phyloP scores from a whole-genome alignment of 2,113 vertebrate species.

The Sciurus niger region DNA sequence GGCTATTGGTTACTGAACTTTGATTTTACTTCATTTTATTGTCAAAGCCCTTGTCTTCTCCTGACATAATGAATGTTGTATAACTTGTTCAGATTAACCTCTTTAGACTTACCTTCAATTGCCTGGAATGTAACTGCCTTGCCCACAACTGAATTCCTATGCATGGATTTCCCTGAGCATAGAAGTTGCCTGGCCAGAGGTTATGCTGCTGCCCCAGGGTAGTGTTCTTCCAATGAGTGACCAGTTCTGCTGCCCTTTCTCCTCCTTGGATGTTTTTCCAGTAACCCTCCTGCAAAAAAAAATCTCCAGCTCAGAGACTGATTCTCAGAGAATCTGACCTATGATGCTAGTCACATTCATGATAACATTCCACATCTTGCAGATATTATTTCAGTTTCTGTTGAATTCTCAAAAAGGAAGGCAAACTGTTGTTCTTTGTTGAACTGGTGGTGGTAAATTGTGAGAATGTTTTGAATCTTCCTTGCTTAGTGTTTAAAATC shows the following conservation, averaged over 20 bases:
- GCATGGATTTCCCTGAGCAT: background rate
- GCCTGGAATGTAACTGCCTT: background rate
- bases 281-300: background rate
- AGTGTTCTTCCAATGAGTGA: background rate
- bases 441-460: constrained; percentile 13
- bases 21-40: background rate
- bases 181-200: background rate
- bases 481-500: constrained; percentile 40
- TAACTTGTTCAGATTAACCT: background rate
- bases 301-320: background rate
- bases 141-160: background rate
- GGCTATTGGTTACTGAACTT: background rate
- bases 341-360: background rate
- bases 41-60: background rate
- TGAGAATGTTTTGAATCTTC: constrained; percentile 37
- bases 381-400: background rate
- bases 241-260: background rate
- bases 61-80: background rate
- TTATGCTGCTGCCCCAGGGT: background rate
- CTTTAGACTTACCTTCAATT: accelerated
- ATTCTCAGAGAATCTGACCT: background rate
- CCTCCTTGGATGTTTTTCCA: background rate
- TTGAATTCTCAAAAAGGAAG: background rate
- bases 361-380: background rate
- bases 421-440: background rate